Base-by-base conservation (phyloP, 1,140 invertebrate genomes). In the Thalassaphorura encarpata region DNA sequence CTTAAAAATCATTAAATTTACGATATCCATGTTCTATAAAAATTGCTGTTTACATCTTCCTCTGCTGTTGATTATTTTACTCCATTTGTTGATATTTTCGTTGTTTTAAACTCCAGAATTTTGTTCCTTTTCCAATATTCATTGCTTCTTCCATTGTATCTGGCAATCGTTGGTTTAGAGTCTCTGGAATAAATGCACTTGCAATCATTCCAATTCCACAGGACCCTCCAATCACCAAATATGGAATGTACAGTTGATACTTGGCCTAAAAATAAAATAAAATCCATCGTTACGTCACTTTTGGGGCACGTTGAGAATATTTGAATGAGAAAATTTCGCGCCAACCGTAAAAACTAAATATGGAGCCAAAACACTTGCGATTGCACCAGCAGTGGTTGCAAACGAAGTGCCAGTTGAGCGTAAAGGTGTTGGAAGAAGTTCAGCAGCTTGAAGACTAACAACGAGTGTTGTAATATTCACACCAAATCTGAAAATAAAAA, bases 341-440 rank as follows among this genome's bases (percentile, higher is more conserved):
- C 33, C 33, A 60, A 78, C 77, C 68, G 77, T 63, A 47, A 71
- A 69, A 19, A 77, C 70, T 33, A 79, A 71, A 60, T 75, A 76
- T 16, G 75, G 75, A 6, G 69, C 66, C n/a, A 69, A 50, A 3
- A 72, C 68, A 0, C 76, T 74, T 31, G 78, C 71, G 21, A 71
- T 66, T 66, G 77, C 78, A 15, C 77, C 76, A 41, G 78, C 67
- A 45, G 81, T 75, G 60, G 77, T 76, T 45, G 79, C 77, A 56
- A 83, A 66, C 1, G 79, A 76, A 63, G 78, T 76, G 29, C 81
- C 82, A 19, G 79, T 77, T 61, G 82, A 80, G 5, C 82, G 71
- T 23, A 83, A 69, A 54, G 77, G 77, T 1, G 82, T 84, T 18
- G 82, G 82, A 66, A 82, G 83, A 5, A 83, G 73, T 69, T 84